Conservation (phyloP, 2,888 invertebrate species). For the Coleophora deauratella region DNA sequence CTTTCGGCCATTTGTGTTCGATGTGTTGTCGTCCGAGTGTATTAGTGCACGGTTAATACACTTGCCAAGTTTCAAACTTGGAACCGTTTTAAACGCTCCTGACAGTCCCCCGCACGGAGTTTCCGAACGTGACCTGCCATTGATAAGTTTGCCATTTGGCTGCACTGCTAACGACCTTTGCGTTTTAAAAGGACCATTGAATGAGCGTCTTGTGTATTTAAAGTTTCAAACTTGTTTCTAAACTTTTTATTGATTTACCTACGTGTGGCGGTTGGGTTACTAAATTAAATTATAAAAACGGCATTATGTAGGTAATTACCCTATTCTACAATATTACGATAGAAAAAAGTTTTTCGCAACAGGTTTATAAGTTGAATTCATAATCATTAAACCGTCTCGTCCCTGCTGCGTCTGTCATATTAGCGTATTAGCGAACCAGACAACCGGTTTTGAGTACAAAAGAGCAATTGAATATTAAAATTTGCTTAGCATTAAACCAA, state of each 20-base stretch:
- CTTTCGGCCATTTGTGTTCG: slow-evolving; percentile 34
- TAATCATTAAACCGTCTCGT: too few species aligned
- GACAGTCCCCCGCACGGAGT: slow-evolving; percentile 41
- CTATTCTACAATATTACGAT: too few species aligned
- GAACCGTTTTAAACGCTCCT: slow-evolving; percentile 45
- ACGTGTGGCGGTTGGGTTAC: too few species aligned
- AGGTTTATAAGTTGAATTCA: too few species aligned
- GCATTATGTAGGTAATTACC: too few species aligned
- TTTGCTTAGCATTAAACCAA: slow-evolving; percentile 63
- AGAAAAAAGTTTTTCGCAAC: too few species aligned
- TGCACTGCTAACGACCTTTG: slow-evolving; percentile 6
- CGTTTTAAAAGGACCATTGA: slow-evolving; percentile 2
- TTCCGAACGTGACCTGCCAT: slow-evolving; percentile 41
- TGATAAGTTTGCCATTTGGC: slow-evolving; percentile 29
- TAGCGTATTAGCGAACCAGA: too few species aligned
- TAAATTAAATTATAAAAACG: too few species aligned
- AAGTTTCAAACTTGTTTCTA: background rate
- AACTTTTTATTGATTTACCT: too few species aligned
- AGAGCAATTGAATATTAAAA: slow-evolving; percentile 71
- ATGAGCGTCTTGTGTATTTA: background rate
- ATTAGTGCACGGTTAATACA: slow-evolving; percentile 47
- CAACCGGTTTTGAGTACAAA: slow-evolving; percentile 17
- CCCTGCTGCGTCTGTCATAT: too few species aligned
- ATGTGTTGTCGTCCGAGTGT: slow-evolving; percentile 25
- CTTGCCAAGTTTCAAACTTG: slow-evolving; percentile 42